A percentile compares a stretch with the other conserved stretches of the same genome.
phyloP scores from a whole-genome alignment of 30 jellyfish, hydroid and myxozoan species.

The Chrysaora quinquecirrha region DNA sequence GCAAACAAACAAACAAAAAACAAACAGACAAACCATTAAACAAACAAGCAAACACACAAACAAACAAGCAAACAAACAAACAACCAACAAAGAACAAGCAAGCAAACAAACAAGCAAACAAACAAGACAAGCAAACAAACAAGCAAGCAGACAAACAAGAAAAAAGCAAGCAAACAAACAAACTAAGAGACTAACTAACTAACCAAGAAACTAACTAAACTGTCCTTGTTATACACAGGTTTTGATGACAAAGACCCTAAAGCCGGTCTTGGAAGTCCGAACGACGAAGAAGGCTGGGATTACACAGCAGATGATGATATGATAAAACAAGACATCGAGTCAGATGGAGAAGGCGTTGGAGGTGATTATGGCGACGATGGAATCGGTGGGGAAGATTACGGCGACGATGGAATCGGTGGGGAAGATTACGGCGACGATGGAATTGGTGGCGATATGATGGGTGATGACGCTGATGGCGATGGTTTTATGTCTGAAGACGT shows the following conservation, averaged over 20 bases:
- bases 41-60: no score
- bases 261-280: neutral
- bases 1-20: no score
- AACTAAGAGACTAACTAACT: neutral
- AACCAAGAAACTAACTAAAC: neutral
- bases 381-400: neutral
- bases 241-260: neutral
- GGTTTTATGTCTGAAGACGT: neutral
- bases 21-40: no score
- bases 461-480: neutral
- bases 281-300: neutral
- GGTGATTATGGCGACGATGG: neutral
- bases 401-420: neutral
- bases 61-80: no score
- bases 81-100: no score
- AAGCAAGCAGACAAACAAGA: neutral
- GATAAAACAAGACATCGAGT: neutral
- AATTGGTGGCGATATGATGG: neutral
- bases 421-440: neutral
- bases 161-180: neutral
- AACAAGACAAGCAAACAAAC: neutral
- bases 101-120: neutral
- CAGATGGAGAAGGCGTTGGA: neutral
- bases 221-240: neutral
- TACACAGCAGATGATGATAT: conserved; percentile 1